Conservation (phyloP, 1,140 invertebrate genomes). For the Drosophila grimshawi region DNA sequence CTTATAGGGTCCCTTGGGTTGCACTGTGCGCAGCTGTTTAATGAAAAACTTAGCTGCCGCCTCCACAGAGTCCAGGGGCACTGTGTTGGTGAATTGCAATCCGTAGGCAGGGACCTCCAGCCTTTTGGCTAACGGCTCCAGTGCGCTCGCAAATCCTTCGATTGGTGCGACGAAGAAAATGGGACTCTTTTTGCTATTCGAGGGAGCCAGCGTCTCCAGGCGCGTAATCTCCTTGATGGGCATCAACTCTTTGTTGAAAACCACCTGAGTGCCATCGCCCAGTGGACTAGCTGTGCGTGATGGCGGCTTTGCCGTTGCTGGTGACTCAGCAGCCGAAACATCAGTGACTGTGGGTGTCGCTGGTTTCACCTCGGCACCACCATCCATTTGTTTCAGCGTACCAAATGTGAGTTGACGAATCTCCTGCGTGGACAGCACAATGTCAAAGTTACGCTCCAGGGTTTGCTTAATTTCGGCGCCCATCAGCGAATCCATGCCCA, state of each 20-base stretch:
- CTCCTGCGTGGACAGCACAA: constrained; percentile 94
- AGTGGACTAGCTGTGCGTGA: constrained; percentile 59
- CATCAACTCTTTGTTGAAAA: constrained; percentile 87
- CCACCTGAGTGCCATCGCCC: constrained; percentile 85
- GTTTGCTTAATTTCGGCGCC: constrained; percentile 99
- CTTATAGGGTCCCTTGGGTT: constrained; percentile 92
- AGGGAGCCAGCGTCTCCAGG: constrained; percentile 85
- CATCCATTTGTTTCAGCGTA: constrained; percentile 89
- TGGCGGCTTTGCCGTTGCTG: constrained; percentile 49
- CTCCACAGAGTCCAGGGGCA: constrained; percentile 90
- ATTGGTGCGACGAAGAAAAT: constrained; percentile 95
- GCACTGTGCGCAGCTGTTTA: constrained; percentile 90
- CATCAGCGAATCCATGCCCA: constrained; percentile 99
- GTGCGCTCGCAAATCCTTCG: constrained; percentile 92
- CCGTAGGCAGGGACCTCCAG: constrained; percentile 93
- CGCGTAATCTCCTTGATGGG: constrained; percentile 88
- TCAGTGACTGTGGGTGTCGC: constrained; percentile 46
- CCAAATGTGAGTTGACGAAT: constrained; percentile 92
- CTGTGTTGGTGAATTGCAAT: constrained; percentile 92
- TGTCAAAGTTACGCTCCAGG: constrained; percentile 95
- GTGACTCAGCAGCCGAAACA: constrained; percentile 40
- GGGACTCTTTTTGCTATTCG: constrained; percentile 84
- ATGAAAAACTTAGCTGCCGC: constrained; percentile 93
- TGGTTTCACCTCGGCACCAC: constrained; percentile 66
- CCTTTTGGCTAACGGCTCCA: constrained; percentile 89